Percentiles rank a stretch among this genome's conserved stretches.
Evolutionary conservation across 2,797 vertebrate genomes (phyloP).

Genomic region (Aythya fuligula): DNA sequence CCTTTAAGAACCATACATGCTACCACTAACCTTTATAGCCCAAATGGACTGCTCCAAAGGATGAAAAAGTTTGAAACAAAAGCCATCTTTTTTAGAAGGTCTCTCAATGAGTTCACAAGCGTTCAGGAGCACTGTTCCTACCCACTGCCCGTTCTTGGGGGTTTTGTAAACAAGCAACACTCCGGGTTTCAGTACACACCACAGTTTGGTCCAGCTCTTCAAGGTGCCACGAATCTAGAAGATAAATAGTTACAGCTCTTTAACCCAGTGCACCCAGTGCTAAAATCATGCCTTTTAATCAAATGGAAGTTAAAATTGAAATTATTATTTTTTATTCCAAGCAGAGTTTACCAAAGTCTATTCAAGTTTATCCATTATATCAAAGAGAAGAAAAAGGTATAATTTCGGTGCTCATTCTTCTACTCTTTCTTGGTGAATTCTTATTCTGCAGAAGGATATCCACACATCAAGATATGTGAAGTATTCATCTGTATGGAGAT

Average conservation of each 20-base stretch:
- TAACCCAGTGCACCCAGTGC: neutral
- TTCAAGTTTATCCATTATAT: neutral
- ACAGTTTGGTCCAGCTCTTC: conserved; percentile 99
- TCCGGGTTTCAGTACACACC: conserved; percentile 98
- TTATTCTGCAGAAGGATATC: neutral
- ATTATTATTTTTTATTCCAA: neutral
- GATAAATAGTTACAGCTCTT: conserved; percentile 15
- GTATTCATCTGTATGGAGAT: neutral
- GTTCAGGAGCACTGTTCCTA: conserved; percentile 96
- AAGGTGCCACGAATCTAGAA: conserved; percentile 94
- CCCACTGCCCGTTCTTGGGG: conserved; percentile 97
- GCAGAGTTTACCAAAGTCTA: neutral
- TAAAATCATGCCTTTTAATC: neutral
- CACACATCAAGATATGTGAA: neutral
- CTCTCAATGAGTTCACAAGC: conserved; percentile 98
- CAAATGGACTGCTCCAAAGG: conserved; percentile 98
- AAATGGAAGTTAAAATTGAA: neutral
- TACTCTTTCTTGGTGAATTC: neutral
- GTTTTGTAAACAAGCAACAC: conserved; percentile 98
- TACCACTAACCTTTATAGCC: conserved; percentile 93
- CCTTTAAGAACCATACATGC: neutral
- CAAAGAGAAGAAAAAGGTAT: neutral
- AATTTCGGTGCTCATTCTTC: neutral
- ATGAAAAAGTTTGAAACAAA: conserved; percentile 99
- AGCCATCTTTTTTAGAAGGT: conserved; percentile 98